phyloP scores from a whole-genome alignment of 2,888 invertebrate species.

The Galeopsomyia nigrocyanea region DNA sequence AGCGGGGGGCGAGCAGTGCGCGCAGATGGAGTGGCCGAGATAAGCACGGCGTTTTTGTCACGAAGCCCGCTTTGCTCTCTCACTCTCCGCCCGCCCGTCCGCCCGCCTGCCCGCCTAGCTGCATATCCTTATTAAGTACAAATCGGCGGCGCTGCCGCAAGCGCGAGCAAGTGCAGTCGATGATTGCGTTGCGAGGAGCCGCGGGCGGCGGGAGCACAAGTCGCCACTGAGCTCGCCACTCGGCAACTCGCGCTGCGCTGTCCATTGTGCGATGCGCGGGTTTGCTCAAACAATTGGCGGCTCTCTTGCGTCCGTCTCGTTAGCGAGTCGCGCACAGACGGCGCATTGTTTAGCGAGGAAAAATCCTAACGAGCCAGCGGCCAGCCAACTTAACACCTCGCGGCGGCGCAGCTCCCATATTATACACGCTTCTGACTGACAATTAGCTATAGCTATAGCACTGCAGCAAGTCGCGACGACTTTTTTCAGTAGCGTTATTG shows the following conservation, averaged over 20 bases:
- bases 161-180: no score
- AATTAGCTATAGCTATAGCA: no score
- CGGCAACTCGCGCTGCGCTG: constrained; percentile 48
- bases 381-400: constrained; percentile 17
- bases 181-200: neutral
- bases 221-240: constrained; percentile 64
- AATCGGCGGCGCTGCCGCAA: constrained; percentile 53
- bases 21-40: constrained; percentile 34
- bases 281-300: constrained; percentile 68
- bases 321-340: constrained; percentile 58
- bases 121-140: constrained; percentile 43
- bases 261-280: constrained; percentile 55
- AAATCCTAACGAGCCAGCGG: constrained; percentile 67
- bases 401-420: no score
- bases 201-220: constrained; percentile 52
- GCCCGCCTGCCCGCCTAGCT: constrained; percentile 25
- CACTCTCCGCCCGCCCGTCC: constrained; percentile 28
- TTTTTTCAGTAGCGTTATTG: no score
- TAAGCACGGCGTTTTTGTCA: constrained; percentile 46
- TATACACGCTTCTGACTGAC: no score
- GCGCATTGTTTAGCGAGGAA: constrained; percentile 66
- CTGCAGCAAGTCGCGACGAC: no score
- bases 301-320: constrained; percentile 63
- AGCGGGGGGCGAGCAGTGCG: constrained; percentile 1
- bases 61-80: constrained; percentile 15